phyloP scores from a whole-genome alignment of 2,888 invertebrate species.

The Rhogogaster chlorosoma region DNA sequence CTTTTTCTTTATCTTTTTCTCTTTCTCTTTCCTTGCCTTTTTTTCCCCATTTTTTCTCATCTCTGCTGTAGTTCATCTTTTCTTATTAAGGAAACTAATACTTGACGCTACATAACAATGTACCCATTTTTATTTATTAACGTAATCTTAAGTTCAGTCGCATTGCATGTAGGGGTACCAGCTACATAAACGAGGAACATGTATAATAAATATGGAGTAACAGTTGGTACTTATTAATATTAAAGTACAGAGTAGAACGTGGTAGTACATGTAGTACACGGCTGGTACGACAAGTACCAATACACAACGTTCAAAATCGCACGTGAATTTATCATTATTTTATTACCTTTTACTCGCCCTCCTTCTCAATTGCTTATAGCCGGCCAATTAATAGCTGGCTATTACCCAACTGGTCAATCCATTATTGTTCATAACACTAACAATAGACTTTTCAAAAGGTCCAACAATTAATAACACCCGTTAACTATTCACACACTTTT shows the following conservation, averaged over 20 bases:
- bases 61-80: background rate
- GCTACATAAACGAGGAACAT: conserved; percentile 73
- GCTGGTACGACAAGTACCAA: conserved; percentile 63
- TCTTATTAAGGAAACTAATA: conserved; percentile 33
- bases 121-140: conserved; percentile 37
- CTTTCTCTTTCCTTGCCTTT: background rate
- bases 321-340: conserved; percentile 50
- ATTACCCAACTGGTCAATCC: conserved; percentile 29
- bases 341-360: conserved; percentile 32
- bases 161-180: conserved; percentile 63
- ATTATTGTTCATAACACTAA: conserved; percentile 69
- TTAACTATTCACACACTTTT: conserved; percentile 82
- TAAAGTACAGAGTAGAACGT: conserved; percentile 59
- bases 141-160: conserved; percentile 59
- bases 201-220: conserved; percentile 72
- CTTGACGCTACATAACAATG: conserved; percentile 39
- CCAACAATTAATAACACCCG: conserved; percentile 76
- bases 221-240: conserved; percentile 66
- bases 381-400: background rate
- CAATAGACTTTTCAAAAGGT: conserved; percentile 77
- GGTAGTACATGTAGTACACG: conserved; percentile 70
- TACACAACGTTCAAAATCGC: conserved; percentile 49
- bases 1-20: background rate
- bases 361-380: background rate
- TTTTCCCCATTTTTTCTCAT: too few relatives aligned